Conservation (phyloP, 2,888 invertebrate genomes). For the Callyntrura sp. region DNA sequence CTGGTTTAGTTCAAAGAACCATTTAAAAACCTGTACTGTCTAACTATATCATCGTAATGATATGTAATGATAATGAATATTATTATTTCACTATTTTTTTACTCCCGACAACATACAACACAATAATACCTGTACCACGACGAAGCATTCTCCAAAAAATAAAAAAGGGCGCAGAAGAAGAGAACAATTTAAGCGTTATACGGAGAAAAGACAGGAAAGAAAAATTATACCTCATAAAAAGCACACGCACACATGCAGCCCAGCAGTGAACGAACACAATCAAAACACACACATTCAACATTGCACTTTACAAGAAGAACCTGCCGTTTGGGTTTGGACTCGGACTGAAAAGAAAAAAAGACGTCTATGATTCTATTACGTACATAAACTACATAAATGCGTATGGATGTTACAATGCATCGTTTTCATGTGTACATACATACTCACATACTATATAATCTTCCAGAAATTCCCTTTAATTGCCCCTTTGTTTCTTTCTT, state of each 20-base stretch:
- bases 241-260: conserved; percentile 40
- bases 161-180: neutral
- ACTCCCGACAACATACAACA: conserved; percentile 15
- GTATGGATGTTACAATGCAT: too few species aligned
- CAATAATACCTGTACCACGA: neutral
- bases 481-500: conserved; percentile 41
- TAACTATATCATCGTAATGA: conserved; percentile 13
- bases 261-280: conserved; percentile 2
- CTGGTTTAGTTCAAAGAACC: neutral
- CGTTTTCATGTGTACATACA: neutral
- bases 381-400: too few species aligned
- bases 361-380: too few species aligned
- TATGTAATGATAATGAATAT: conserved; percentile 18
- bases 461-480: conserved; percentile 50
- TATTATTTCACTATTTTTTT: conserved; percentile 16
- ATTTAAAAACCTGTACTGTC: conserved; percentile 22
- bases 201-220: conserved; percentile 28
- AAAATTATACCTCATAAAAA: conserved; percentile 32
- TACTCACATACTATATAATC: conserved; percentile 20
- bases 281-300: conserved; percentile 18
- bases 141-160: neutral
- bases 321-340: too few species aligned
- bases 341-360: neutral
- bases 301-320: conserved; percentile 37
- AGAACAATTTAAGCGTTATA: conserved; percentile 10